phyloP scores from a whole-genome alignment of 1,140 invertebrate genomes.

The Triops cancriformis region DNA sequence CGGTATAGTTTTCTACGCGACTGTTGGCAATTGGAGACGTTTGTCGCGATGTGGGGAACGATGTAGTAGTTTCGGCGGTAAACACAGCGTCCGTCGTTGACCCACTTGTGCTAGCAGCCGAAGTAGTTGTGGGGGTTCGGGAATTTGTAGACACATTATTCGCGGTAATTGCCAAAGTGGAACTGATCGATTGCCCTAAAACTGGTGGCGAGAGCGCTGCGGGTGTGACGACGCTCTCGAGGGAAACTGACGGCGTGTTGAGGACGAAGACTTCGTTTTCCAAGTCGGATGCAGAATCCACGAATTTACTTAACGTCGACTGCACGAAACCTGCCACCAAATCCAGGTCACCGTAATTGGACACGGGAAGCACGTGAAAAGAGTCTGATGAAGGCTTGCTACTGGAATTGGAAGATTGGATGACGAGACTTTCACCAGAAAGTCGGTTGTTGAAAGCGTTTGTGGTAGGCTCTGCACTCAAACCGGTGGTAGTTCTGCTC shows the following conservation, averaged over 20 bases:
- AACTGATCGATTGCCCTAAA: not conserved
- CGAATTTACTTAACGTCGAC: slow-evolving; percentile 11
- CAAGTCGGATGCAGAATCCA: not conserved
- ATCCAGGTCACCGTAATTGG: not conserved
- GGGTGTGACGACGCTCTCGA: not conserved
- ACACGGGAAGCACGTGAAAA: slow-evolving; percentile 22
- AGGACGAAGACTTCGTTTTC: slow-evolving; percentile 19
- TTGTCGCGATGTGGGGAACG: not conserved
- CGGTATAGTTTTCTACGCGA: not conserved
- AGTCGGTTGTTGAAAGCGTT: not conserved
- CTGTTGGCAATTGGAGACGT: not conserved
- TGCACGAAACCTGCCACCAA: slow-evolving; percentile 20
- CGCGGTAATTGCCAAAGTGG: not conserved
- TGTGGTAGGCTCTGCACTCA: not conserved
- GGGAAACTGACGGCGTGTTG: slow-evolving; percentile 10
- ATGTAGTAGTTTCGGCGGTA: not conserved
- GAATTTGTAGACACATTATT: not conserved
- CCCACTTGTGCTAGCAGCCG: not conserved
- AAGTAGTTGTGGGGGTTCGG: not conserved
- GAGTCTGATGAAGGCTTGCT: not conserved
- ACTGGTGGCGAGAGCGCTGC: not conserved
- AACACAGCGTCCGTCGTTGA: not conserved
- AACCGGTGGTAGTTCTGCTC: not conserved
- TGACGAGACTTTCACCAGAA: not conserved
- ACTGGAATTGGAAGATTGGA: not conserved